Evolutionary conservation across 2,113 vertebrate genomes (phyloP), one percentile per base, ranked within the genome.

Genomic region (Erpornis zantholeuca): DNA sequence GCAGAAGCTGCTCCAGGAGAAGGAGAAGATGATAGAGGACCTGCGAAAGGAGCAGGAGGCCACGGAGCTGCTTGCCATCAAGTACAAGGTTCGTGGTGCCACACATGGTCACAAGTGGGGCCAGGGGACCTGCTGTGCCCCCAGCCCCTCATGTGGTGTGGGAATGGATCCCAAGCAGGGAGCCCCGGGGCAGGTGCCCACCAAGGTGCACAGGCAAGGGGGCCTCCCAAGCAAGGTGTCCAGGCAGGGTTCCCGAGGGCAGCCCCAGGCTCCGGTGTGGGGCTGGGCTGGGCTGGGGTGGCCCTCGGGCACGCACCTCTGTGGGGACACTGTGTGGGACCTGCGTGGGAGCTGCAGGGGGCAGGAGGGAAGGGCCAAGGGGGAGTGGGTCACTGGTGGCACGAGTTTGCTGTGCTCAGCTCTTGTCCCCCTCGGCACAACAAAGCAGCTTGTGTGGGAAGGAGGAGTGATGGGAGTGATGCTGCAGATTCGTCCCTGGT

Each of bases 21-120:
- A 99, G 91, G 98, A 99, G 98, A 99, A 98, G 98, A 99, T 99
- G 99, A 99, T 99, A 91, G 99, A 99, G 69, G 98, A 99, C 69
- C 98, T 99, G 95, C 97, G 98, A 93, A 99, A 98, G 92, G 99
- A 99, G 96, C 99, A 99, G 94, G 98, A 99, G 95, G 99, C 99
- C 93, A 99, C 99, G 0, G 99, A 99, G 83, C 98, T 99, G 44
- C 98, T 99, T 29, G 99, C 99, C 1, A 98, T 98, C 96, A 99
- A 99, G 94, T 99, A 99, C 96, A 99, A 99, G 99, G 99, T 99
- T 97, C 38, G 90, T 29, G 66, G 15, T 17, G 3, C 33, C 65
- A 4, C 2, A 1, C 3, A 0, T 6, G 16, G 0, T 33, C 4
- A 19, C 0, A 6, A 17, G 42, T 0, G 1, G 15, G 5, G 31